Conservation (phyloP, 2,113 vertebrate genomes). For the Chaetodon trifascialis region DNA sequence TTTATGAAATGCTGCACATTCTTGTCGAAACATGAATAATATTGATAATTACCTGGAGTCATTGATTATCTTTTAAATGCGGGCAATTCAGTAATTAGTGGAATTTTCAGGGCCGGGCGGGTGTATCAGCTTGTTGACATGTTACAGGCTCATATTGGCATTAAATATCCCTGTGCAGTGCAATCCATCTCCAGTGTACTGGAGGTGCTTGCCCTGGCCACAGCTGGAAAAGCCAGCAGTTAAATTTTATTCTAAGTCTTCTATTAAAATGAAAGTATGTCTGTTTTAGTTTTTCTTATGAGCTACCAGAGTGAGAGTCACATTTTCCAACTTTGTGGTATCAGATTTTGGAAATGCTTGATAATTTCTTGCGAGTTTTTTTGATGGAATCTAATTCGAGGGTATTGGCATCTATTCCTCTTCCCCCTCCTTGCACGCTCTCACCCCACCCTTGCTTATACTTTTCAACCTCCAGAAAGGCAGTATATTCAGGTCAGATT, state of each 20-base stretch:
- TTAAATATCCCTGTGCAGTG: conserved; percentile 36
- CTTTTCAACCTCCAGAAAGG: not conserved
- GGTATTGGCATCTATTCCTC: not conserved
- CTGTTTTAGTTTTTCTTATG: not conserved
- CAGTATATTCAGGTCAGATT: not conserved
- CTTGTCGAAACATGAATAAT: conserved; percentile 67
- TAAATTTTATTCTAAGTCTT: not conserved
- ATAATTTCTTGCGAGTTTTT: not conserved
- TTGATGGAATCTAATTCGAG: not conserved
- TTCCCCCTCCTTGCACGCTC: not conserved
- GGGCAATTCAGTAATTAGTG: conserved; percentile 40
- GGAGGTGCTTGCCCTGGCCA: not conserved
- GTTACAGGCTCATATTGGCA: conserved; percentile 55
- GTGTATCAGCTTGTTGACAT: conserved; percentile 59
- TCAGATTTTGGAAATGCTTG: conserved; percentile 1
- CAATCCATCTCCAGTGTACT: conserved; percentile 7
- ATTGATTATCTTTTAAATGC: conserved; percentile 70
- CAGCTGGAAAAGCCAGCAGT: not conserved
- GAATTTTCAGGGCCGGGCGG: conserved; percentile 43
- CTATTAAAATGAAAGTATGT: not conserved
- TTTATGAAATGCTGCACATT: conserved; percentile 47
- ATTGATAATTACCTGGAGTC: conserved; percentile 69
- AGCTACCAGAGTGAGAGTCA: not conserved
- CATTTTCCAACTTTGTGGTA: not conserved
- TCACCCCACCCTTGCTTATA: not conserved